phyloP scores from a whole-genome alignment of 1,140 invertebrate species.

The Lepidurus packardi region DNA sequence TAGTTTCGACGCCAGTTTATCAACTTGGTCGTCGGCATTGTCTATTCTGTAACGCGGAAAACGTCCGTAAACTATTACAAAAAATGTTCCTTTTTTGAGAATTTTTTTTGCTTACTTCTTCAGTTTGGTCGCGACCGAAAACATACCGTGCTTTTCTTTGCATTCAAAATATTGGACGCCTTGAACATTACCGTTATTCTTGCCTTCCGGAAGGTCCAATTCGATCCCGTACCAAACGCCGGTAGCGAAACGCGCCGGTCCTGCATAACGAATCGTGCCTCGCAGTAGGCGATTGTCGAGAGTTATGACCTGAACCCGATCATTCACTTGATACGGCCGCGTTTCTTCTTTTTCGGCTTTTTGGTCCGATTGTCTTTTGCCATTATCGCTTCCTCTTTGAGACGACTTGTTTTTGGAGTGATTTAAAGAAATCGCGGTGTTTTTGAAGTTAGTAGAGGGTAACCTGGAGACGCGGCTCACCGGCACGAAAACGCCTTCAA shows the following conservation, averaged over 20 bases:
- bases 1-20: neutral
- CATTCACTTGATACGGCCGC: constrained; percentile 23
- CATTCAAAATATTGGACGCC: constrained; percentile 49
- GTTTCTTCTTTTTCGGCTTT: neutral
- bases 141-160: constrained; percentile 47
- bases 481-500: constrained; percentile 32
- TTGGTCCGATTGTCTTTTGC: neutral
- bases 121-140: constrained; percentile 46
- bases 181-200: constrained; percentile 48
- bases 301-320: constrained; percentile 28
- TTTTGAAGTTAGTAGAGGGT: neutral
- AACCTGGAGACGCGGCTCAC: constrained; percentile 30
- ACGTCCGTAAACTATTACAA: neutral
- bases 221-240: constrained; percentile 51
- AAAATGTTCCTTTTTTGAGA: neutral
- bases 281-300: constrained; percentile 24
- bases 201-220: constrained; percentile 48
- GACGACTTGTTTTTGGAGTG: neutral
- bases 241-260: constrained; percentile 37
- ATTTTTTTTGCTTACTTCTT: constrained; percentile 43
- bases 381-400: neutral
- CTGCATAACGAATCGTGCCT: constrained; percentile 41
- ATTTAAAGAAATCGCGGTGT: neutral
- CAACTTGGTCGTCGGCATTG: neutral
- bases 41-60: neutral